Percentiles rank a stretch among this genome's conserved stretches.
Evolutionary conservation across 2,113 vertebrate species (phyloP).

Genomic region (Arvicanthis niloticus): DNA sequence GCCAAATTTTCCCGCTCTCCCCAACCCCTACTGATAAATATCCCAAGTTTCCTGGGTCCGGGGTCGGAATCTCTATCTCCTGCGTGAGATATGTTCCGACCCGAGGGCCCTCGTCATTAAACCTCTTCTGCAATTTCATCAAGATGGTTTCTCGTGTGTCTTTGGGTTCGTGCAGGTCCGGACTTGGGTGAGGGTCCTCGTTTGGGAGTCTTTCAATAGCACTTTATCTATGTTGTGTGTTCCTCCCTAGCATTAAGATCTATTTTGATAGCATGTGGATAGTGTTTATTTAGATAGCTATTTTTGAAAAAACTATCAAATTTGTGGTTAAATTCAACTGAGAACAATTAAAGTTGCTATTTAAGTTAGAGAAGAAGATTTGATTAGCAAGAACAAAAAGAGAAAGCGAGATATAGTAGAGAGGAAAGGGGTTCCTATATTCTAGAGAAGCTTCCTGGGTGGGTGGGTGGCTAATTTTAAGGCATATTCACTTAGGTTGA

Average conservation of each 20-base stretch:
- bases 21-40: too few relatives aligned
- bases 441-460: neutral
- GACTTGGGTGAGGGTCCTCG: too few relatives aligned
- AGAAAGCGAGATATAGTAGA: neutral
- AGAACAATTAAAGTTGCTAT: neutral
- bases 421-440: neutral
- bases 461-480: neutral
- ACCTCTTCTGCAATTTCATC: too few relatives aligned
- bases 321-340: neutral
- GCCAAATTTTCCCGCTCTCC: too few relatives aligned
- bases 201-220: too few relatives aligned
- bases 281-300: neutral
- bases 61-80: too few relatives aligned
- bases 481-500: constrained; percentile 1
- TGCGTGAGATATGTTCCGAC: too few relatives aligned
- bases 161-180: too few relatives aligned
- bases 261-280: neutral
- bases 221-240: neutral
- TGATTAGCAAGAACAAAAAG: neutral
- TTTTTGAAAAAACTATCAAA: neutral
- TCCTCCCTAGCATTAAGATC: neutral
- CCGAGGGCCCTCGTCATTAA: too few relatives aligned
- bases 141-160: too few relatives aligned
- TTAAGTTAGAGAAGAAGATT: neutral
- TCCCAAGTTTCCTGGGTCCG: too few relatives aligned